phyloP scores from a whole-genome alignment of 2,888 invertebrate species.

The Tetragnatha montana region DNA sequence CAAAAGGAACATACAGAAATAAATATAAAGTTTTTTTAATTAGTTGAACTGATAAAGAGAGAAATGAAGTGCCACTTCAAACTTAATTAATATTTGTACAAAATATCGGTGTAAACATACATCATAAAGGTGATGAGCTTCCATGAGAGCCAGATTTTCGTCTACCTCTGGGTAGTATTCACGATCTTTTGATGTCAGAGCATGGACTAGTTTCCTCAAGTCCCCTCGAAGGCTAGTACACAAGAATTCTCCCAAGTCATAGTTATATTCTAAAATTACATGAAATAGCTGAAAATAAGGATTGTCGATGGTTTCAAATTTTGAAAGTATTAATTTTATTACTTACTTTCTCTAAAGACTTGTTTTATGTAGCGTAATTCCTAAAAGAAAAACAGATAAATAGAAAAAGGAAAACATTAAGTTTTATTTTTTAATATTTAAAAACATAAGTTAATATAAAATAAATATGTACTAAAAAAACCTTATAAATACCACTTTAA shows the following conservation, averaged over 20 bases:
- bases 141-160: conserved; percentile 57
- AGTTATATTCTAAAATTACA: conserved; percentile 83
- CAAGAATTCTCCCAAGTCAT: conserved; percentile 82
- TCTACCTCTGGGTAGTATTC: conserved; percentile 66
- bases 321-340: background rate
- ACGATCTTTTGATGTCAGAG: conserved; percentile 42
- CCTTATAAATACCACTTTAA: no score
- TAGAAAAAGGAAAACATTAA: background rate
- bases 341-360: conserved; percentile 67
- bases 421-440: no score
- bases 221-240: conserved; percentile 54
- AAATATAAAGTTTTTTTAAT: background rate
- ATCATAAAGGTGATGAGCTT: conserved; percentile 66
- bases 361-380: conserved; percentile 61
- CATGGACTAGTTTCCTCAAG: conserved; percentile 43
- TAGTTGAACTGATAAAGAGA: background rate
- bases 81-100: background rate
- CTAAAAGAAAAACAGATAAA: conserved; percentile 20
- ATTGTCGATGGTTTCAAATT: background rate
- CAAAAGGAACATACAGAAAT: no score
- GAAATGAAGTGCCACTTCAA: no score
- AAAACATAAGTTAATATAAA: no score
- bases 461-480: no score
- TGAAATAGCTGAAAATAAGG: background rate
- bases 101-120: conserved; percentile 20